These are phyloP conservation scores for Nasonovia ribisnigri DNA, from an alignment of 2,888 invertebrate species.

Conservation along the genomic window DNA sequence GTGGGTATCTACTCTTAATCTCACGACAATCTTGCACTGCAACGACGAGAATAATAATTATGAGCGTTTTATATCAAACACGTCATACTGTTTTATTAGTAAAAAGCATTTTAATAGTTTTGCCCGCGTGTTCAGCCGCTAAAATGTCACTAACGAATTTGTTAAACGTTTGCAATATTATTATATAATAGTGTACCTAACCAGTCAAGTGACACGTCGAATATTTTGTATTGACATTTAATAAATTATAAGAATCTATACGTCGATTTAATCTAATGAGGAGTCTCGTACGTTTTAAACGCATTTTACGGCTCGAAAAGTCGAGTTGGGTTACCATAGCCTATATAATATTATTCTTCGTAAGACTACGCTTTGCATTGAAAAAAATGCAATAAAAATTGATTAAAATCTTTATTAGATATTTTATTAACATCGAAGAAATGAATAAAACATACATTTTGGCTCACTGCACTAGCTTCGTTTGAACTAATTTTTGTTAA, in stretches of 20 bases:
- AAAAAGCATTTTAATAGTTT: conserved; percentile 5
- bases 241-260: neutral
- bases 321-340: neutral
- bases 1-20: neutral
- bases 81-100: neutral
- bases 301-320: neutral
- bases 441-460: neutral
- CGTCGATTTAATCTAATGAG: neutral
- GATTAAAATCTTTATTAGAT: neutral
- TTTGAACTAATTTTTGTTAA: neutral
- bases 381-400: neutral
- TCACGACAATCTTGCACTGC: neutral
- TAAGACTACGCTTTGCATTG: neutral
- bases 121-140: neutral
- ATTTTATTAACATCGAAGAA: neutral
- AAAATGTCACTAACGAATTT: neutral
- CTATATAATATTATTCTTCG: neutral
- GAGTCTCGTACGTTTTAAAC: neutral
- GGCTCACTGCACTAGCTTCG: neutral
- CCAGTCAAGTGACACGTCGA: neutral
- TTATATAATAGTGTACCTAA: neutral
- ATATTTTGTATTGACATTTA: neutral
- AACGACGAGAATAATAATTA: neutral
- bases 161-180: neutral
- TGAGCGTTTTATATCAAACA: neutral